phyloP scores from a whole-genome alignment of 2,113 vertebrate genomes.

The Tragelaphus buxtoni region DNA sequence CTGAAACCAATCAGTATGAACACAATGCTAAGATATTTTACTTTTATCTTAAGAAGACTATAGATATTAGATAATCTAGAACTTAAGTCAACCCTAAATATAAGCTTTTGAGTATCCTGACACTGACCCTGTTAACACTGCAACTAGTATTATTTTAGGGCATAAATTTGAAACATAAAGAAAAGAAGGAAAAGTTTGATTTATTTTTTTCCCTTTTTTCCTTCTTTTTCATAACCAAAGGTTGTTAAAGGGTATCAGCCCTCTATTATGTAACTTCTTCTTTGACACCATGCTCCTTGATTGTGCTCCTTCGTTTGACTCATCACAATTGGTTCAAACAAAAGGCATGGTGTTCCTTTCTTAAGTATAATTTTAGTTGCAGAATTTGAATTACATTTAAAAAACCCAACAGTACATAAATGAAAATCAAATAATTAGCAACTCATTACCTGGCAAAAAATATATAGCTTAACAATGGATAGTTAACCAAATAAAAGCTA shows the following conservation, averaged over 20 bases:
- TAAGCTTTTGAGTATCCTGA: not conserved
- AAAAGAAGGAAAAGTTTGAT: not conserved
- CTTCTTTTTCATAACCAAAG: not conserved
- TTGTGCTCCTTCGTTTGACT: not conserved
- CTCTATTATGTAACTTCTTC: not conserved
- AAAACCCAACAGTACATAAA: not conserved
- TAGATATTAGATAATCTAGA: not conserved
- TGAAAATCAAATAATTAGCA: not conserved
- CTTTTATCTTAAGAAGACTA: not conserved
- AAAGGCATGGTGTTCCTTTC: not conserved
- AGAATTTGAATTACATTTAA: not conserved
- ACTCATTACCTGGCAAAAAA: not conserved
- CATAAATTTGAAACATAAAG: not conserved
- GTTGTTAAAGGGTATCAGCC: not conserved
- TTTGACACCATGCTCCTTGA: not conserved
- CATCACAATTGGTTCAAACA: not conserved
- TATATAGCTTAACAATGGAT: not conserved
- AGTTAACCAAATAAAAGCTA: constrained; percentile 2
- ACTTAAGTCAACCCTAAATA: not conserved
- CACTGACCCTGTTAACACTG: not conserved
- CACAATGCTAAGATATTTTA: not conserved
- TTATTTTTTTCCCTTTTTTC: not conserved
- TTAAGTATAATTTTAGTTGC: not conserved
- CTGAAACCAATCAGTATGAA: not conserved
- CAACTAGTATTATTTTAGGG: not conserved